Conservation (phyloP, 2,113 vertebrate species). For the Callorhinus ursinus region DNA sequence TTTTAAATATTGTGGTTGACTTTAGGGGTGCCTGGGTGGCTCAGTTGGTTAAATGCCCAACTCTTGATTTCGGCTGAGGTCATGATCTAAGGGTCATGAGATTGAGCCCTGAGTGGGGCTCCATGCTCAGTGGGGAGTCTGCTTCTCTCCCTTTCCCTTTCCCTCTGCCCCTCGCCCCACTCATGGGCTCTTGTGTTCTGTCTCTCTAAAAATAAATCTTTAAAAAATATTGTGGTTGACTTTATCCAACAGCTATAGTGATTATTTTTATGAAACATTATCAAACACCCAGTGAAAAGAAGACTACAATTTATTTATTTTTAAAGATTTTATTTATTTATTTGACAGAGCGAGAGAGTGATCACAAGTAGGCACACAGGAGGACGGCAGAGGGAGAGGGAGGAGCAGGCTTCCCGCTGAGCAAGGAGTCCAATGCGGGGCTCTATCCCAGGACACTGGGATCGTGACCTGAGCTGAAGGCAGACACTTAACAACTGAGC, state of each 20-base stretch:
- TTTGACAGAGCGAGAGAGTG: too few species aligned
- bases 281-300: background rate
- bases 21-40: background rate
- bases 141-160: background rate
- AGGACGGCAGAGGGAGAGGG: too few species aligned
- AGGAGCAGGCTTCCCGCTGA: too few species aligned
- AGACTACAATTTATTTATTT: background rate
- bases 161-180: background rate
- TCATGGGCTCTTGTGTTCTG: background rate
- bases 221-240: background rate
- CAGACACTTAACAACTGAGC: too few species aligned
- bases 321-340: too few species aligned
- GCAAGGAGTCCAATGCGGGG: too few species aligned
- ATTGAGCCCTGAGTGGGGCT: background rate
- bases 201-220: background rate
- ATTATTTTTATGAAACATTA: conserved; percentile 40
- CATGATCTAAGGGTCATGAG: background rate
- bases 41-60: background rate
- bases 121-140: background rate
- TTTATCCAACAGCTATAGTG: background rate
- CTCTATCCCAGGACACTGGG: too few species aligned
- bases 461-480: too few species aligned
- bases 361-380: too few species aligned
- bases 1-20: background rate
- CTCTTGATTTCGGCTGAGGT: background rate